Evolutionary conservation across 2,888 invertebrate species (phyloP), one percentile per base, ranked within the genome.

Genomic region (Allygus modestus): DNA sequence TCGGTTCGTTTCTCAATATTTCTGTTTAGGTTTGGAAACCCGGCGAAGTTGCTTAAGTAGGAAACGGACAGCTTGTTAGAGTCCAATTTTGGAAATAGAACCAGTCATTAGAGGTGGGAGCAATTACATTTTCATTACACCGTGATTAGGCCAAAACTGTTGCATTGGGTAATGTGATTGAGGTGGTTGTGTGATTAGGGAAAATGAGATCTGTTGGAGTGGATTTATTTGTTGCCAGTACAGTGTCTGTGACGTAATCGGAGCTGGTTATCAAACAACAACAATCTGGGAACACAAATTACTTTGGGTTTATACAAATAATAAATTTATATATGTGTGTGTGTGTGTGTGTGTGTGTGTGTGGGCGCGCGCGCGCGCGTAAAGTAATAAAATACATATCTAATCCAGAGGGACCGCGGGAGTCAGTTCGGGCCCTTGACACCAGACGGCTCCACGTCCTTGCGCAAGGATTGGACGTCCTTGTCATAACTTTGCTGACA

Each of bases 21-120:
- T 71, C 71, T 71, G 71, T 37, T 71, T 41, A 23, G 20, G 41
- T 71, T 71, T 71, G 71, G 71, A 71, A 65, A 65, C 65, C n/a
- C 5, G n/a, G 9, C 37, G 26, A 15, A 20, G 41, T 71, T 71
- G 71, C 69, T n/a, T 33, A 71, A 41, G n/a, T 41, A 41, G 71
- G 71, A 71, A 71, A 23, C 71, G 20, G 17, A 37, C 20, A 0
- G 26, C 46, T 54, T 54, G 54, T 54, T 54, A 20, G 65, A 28
- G 28, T 65, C 2, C 65, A 65, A 31, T 65, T 28, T 23, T 28
- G 26, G 12, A 17, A 17, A 15, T 28, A 28, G 4, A 65, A 5
- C 65, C 17, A 12, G 9, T 5, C 26, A 31, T 65, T 65, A 28
- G 5, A 65, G 28, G 28, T 31, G 65, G 51, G 9, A 23, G 2